Percentiles rank a stretch among this genome's conserved stretches.
These are phyloP conservation scores for Apotomis betuletana DNA, from an alignment of 2,888 invertebrate species.

Conservation along the genomic window DNA sequence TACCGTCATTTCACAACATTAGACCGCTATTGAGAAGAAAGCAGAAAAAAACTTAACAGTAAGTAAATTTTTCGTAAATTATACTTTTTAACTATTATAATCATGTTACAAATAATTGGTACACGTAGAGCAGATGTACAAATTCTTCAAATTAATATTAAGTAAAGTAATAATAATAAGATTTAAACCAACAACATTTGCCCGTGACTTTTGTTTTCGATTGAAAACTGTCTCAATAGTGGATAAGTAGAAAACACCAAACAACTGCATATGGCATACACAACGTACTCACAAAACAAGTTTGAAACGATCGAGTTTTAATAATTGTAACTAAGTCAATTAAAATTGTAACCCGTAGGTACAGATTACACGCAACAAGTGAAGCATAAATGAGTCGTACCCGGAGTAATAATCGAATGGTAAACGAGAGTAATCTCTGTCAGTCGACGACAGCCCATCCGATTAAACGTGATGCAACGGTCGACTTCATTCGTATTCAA, in stretches of 20 bases:
- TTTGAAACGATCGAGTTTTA: constrained; percentile 54
- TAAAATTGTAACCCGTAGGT: constrained; percentile 46
- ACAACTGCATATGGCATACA: constrained; percentile 8
- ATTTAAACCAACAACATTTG: too few species aligned
- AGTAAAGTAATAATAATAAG: too few species aligned
- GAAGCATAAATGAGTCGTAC: constrained; percentile 55
- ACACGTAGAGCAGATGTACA: too few species aligned
- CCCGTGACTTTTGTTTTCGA: too few species aligned
- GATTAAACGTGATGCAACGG: constrained; percentile 55
- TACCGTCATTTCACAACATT: too few species aligned
- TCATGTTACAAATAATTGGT: too few species aligned
- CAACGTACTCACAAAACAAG: constrained; percentile 48
- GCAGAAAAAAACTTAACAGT: too few species aligned
- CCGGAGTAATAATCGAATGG: constrained; percentile 56
- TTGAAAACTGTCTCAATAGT: background rate
- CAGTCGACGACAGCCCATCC: constrained; percentile 57
- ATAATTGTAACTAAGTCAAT: constrained; percentile 45
- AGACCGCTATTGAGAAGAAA: too few species aligned
- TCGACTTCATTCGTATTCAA: constrained; percentile 34
- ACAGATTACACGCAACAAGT: constrained; percentile 57
- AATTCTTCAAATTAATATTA: too few species aligned
- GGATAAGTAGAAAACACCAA: background rate
- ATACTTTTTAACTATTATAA: too few species aligned
- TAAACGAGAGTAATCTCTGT: constrained; percentile 52
- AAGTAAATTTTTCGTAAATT: too few species aligned